phyloP scores from a whole-genome alignment of 2,888 invertebrate species.

The Phengaris alcon region DNA sequence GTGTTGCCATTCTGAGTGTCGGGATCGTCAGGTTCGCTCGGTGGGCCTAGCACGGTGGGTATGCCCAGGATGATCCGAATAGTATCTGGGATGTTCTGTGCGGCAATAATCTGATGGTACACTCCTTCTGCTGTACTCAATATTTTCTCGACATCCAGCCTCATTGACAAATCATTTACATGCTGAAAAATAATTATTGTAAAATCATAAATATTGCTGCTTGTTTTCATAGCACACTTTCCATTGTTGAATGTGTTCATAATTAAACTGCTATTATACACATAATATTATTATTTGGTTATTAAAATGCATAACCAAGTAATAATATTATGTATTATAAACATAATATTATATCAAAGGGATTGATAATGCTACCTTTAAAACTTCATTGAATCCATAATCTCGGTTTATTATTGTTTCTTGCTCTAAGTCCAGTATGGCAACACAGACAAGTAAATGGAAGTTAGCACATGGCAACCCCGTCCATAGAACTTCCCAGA shows the following conservation, averaged over 20 bases:
- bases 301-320: not conserved
- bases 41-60: constrained; percentile 51
- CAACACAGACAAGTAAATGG: constrained; percentile 94
- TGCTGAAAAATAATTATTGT: constrained; percentile 81
- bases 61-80: constrained; percentile 85
- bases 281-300: not conserved
- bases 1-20: constrained; percentile 47
- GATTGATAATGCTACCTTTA: constrained; percentile 82
- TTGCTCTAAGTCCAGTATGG: constrained; percentile 94
- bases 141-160: constrained; percentile 89
- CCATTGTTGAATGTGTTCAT: no score
- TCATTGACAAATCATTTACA: constrained; percentile 95
- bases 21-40: constrained; percentile 46
- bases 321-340: no score
- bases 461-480: constrained; percentile 96
- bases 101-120: constrained; percentile 89
- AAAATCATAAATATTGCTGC: no score
- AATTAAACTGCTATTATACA: no score
- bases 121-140: constrained; percentile 95
- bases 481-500: constrained; percentile 99
- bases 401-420: constrained; percentile 92
- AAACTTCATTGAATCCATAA: constrained; percentile 97
- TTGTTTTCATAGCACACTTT: no score
- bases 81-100: constrained; percentile 84
- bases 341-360: not conserved